Evolutionary conservation across 2,888 invertebrate genomes (phyloP).

Genomic region (Cinara cedri): DNA sequence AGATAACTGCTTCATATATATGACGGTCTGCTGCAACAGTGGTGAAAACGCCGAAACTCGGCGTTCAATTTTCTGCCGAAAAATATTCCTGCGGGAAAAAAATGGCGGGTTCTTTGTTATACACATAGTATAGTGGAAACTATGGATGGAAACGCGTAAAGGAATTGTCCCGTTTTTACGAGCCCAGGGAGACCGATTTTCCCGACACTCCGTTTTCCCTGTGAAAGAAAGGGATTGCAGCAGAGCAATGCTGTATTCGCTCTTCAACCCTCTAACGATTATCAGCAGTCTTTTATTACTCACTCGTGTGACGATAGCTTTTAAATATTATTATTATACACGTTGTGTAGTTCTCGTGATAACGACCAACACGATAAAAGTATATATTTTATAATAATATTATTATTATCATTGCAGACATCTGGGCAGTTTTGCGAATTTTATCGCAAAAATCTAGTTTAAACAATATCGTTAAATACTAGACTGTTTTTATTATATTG

Average conservation of each 20-base stretch:
- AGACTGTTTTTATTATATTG: not conserved
- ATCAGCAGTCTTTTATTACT: conserved; percentile 41
- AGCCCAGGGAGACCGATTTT: conserved; percentile 50
- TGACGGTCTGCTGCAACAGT: not conserved
- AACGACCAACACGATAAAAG: conserved; percentile 14
- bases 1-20: not conserved
- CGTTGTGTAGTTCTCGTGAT: conserved; percentile 1
- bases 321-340: conserved; percentile 42
- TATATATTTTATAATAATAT: not conserved
- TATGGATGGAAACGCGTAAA: conserved; percentile 20
- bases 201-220: not conserved
- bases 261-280: conserved; percentile 15
- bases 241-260: not conserved
- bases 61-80: conserved; percentile 34
- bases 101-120: conserved; percentile 13
- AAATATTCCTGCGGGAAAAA: conserved; percentile 48
- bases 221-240: conserved; percentile 14
- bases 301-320: conserved; percentile 42
- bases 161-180: conserved; percentile 36
- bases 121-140: not conserved
- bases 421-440: not conserved
- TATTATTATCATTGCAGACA: not conserved
- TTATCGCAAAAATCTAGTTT: not conserved
- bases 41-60: conserved; percentile 21
- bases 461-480: not conserved